Conservation (phyloP, 2,888 invertebrate species). For the Phyto melanocephala region DNA sequence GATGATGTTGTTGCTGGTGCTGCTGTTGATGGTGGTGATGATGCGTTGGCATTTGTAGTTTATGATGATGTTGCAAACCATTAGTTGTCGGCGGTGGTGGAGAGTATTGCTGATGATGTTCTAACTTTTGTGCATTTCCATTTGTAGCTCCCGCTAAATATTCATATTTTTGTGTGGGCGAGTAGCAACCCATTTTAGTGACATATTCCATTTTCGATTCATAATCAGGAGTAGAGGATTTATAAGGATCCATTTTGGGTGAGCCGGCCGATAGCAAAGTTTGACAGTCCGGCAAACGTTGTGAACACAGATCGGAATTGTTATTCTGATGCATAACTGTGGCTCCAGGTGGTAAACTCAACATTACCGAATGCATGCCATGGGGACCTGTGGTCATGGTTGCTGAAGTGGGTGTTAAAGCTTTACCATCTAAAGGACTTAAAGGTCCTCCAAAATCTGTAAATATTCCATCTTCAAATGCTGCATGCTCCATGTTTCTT, state of each 20-base stretch:
- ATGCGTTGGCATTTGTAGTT: slow-evolving; percentile 45
- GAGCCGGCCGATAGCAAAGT: slow-evolving; percentile 76
- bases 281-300: slow-evolving; percentile 78
- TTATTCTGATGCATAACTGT: slow-evolving; percentile 69
- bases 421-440: slow-evolving; percentile 79
- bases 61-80: slow-evolving; percentile 68
- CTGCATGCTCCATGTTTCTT: slow-evolving; percentile 83
- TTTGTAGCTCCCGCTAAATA: slow-evolving; percentile 70
- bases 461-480: slow-evolving; percentile 89
- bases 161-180: slow-evolving; percentile 78
- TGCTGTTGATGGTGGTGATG: slow-evolving; percentile 58
- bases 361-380: slow-evolving; percentile 84
- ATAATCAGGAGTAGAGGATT: slow-evolving; percentile 72
- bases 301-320: slow-evolving; percentile 72
- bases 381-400: slow-evolving; percentile 75
- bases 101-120: slow-evolving; percentile 72
- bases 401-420: slow-evolving; percentile 77
- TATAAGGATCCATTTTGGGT: slow-evolving; percentile 76
- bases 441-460: slow-evolving; percentile 85
- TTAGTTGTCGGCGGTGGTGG: slow-evolving; percentile 30
- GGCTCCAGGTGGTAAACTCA: slow-evolving; percentile 80
- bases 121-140: slow-evolving; percentile 68
- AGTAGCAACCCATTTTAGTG: slow-evolving; percentile 78
- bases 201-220: slow-evolving; percentile 76
- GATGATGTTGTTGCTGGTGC: slow-evolving; percentile 56